Conservation (phyloP, 1,140 invertebrate species). For the Caenorhabditis tropicalis region DNA sequence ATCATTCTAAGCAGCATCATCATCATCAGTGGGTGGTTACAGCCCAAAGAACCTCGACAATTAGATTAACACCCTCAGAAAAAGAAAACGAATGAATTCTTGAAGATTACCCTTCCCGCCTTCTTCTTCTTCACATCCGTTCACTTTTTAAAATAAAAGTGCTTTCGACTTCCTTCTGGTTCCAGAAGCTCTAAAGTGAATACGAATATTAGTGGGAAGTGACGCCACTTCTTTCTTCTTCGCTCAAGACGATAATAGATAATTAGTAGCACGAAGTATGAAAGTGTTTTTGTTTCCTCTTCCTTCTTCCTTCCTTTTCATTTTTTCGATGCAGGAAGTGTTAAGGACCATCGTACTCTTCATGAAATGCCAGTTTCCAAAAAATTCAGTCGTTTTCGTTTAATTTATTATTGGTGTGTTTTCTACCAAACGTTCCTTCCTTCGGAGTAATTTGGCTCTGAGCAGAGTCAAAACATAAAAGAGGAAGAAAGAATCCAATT, state of each 20-base stretch:
- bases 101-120: not conserved
- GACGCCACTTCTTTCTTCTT: constrained; percentile 12
- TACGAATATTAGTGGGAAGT: constrained; percentile 14
- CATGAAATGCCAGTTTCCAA: no score
- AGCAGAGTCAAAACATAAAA: not conserved
- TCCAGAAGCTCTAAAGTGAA: not conserved
- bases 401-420: no score
- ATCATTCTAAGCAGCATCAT: not conserved
- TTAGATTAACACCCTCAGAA: not conserved
- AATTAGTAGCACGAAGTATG: constrained; percentile 21
- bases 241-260: not conserved
- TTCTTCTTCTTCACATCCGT: not conserved
- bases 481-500: not conserved
- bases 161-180: not conserved
- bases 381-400: no score
- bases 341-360: not conserved
- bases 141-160: not conserved
- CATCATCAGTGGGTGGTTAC: constrained; percentile 38
- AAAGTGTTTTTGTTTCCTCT: constrained; percentile 15
- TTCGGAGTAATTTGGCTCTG: not conserved
- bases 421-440: no score
- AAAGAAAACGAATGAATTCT: not conserved
- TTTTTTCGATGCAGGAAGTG: not conserved
- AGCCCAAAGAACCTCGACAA: constrained; percentile 31
- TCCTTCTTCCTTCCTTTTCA: not conserved